Base-by-base conservation (phyloP, 2,797 vertebrate species). In the Esox masquinongy region DNA sequence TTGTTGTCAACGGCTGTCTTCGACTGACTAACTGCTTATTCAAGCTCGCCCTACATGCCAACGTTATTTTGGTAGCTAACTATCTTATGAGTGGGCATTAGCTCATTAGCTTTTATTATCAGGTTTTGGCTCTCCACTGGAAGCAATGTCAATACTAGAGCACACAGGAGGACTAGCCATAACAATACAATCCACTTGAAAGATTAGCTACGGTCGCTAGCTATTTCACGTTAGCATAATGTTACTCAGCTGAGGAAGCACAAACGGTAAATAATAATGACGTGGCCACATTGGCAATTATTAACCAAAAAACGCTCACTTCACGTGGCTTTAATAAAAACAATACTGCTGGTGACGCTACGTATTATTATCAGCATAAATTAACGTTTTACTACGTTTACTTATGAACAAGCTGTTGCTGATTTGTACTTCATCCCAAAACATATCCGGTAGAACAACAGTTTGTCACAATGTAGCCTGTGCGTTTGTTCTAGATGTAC, bases 401-500 rank as follows among this genome's bases (percentile, higher is more conserved):
- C 9, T 59, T 22, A 12, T 24, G 22, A 59, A 59, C 22, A 59
- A 24, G 22, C 1, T 61, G 56, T 61, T 12, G 56, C 11, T 11
- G 11, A 61, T 24, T 59, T 43, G 2, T 2, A 43, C 9, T 43
- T 11, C 1, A 1, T 43, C 8, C 43, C 43, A 7, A 7, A 12
- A 24, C 9, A 22, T 1, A 59, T 24, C 11, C 56, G 24, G 1
- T 24, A 61, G n/a, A 61, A 26, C 53, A n/a, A 56, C 19, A 9
- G 53, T 56, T 19, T 56, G 9, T 22, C 22, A 5, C 15, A 36
- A 34, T 68, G 34, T 68, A 34, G 16, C 3, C n/a, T 15, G 6
- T 19, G 31, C 72, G 43, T 47, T 47, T 12, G 2, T 47, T 47
- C 43, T 47, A 47, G 9, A 43, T 73, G 79, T 77, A 75, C 61